Evolutionary conservation across 2,797 vertebrate genomes (phyloP).

Genomic region (Microctenopoma lineatum): DNA sequence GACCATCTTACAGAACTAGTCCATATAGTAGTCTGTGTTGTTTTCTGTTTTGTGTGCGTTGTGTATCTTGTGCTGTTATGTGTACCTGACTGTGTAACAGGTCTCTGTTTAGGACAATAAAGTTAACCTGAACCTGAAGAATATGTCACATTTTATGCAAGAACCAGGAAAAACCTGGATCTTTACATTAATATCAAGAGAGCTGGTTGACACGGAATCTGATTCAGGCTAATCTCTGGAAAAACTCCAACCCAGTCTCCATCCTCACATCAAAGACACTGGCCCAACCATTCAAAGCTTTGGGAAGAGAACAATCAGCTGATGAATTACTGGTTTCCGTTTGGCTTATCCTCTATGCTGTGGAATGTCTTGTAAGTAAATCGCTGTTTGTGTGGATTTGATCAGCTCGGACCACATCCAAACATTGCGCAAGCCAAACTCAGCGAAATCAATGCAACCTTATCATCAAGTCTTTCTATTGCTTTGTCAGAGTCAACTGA

Average conservation of each 20-base stretch:
- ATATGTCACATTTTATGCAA: neutral
- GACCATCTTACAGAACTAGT: too few species aligned
- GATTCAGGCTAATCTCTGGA: constrained; percentile 43
- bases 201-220: constrained; percentile 28
- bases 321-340: constrained; percentile 61
- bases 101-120: too few species aligned
- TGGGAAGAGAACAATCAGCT: constrained; percentile 54
- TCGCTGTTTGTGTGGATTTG: constrained; percentile 49
- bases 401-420: constrained; percentile 54
- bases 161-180: constrained; percentile 13
- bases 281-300: constrained; percentile 56
- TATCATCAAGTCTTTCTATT: constrained; percentile 45
- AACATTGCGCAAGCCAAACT: constrained; percentile 16
- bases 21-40: too few species aligned
- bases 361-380: constrained; percentile 58
- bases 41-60: too few species aligned
- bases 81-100: too few species aligned
- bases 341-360: constrained; percentile 46
- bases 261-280: constrained; percentile 33
- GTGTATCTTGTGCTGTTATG: too few species aligned
- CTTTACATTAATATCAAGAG: constrained; percentile 12
- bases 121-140: too few species aligned
- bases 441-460: constrained; percentile 22
- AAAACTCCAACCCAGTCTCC: constrained; percentile 15
- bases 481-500: constrained; percentile 52